These are phyloP conservation scores for Hypothenemus hampei DNA, from an alignment of 1,140 invertebrate species.

Conservation along the genomic window DNA sequence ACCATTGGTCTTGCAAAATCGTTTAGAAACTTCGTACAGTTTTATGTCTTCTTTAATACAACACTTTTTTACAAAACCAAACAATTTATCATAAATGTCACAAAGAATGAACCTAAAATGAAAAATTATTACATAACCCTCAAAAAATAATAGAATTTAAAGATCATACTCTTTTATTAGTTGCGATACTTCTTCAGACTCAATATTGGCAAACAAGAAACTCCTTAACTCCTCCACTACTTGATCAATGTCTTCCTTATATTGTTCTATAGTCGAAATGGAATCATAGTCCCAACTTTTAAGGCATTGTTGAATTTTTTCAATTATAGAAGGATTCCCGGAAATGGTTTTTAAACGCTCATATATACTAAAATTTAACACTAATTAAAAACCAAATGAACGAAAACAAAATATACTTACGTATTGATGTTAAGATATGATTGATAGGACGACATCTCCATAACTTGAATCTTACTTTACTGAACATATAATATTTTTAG, in stretches of 20 bases:
- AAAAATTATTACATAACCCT: neutral
- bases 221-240: neutral
- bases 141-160: neutral
- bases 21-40: conserved; percentile 29
- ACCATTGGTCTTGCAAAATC: conserved; percentile 28
- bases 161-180: neutral
- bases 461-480: neutral
- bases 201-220: neutral
- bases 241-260: conserved; percentile 7
- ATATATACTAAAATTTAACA: neutral
- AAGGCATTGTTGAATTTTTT: neutral
- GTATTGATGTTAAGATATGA: neutral
- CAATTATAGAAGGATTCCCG: neutral
- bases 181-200: neutral
- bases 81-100: conserved; percentile 28
- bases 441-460: neutral
- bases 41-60: conserved; percentile 26
- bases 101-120: conserved; percentile 31
- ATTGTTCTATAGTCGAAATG: neutral
- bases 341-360: neutral
- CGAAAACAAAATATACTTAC: no score
- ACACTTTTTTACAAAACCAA: conserved; percentile 20
- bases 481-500: neutral
- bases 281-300: conserved; percentile 2
- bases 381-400: neutral